Evolutionary conservation across 2,888 invertebrate genomes (phyloP), one percentile per base, ranked within the genome.

Genomic region (Philhelius pedissequus): DNA sequence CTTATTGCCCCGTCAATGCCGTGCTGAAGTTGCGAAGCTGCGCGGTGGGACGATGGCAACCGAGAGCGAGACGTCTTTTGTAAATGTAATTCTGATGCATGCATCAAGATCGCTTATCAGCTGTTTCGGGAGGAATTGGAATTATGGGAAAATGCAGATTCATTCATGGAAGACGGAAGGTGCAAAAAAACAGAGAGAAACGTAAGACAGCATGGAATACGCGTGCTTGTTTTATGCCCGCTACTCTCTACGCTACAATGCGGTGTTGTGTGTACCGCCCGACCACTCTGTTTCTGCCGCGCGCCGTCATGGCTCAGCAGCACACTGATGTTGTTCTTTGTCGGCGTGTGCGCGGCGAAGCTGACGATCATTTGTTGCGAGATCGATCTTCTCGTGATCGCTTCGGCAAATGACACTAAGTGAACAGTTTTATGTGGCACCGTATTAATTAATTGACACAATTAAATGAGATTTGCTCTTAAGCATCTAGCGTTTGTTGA

Each of bases 351-450:
- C 58, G 58, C 62, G 48, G 58, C 62, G 48, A 54, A 70, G 40
- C 69, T 62, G 56, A 56, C 52, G 75, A 68, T 79, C 74, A 68
- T 62, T 82, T 77, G 74, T 70, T 54, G 58, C 22, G 48, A 80
- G 64, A 75, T 84, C 84, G 71, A 84, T 84, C 84, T 70, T 76
- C 54, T 22, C 48, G 52, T 76, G 84, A 79, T 83, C 79, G 79
- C 74, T 70, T 64, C 32, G 74, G 43, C 73, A 64, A 69, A 76
- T 80, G 80, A 75, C 80, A 84, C 80, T 76, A 76, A 84, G 84
- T 80, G 84, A 84, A 84, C 84, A 84, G 84, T 71, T 84, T 84
- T 71, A 84, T 84, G 84, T 84, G 84, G 80, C 84, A 84, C 84
- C 75, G 71, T 76, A 76, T 76, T 84, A 84, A 84, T 84, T 84